These are phyloP conservation scores for Dicaeum eximium DNA, from an alignment of 2,113 vertebrate species.

Conservation along the genomic window DNA sequence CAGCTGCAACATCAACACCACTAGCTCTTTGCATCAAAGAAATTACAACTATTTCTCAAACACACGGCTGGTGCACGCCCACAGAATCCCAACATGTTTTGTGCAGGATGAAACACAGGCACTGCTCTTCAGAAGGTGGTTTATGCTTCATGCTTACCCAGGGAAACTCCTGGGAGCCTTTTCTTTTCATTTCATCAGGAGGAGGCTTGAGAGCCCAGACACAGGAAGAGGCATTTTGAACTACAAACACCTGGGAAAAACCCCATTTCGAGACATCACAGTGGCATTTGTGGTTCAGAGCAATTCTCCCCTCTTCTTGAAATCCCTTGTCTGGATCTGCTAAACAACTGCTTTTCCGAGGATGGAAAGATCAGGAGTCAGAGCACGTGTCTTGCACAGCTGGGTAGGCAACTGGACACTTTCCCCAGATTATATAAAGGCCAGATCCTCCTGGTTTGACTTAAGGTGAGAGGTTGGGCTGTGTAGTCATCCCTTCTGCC, in stretches of 20 bases:
- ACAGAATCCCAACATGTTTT: background rate
- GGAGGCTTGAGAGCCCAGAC: background rate
- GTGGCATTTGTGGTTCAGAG: background rate
- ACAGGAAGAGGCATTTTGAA: background rate
- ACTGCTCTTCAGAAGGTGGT: background rate
- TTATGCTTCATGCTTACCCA: background rate
- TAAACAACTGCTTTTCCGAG: background rate
- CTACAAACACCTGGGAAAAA: background rate
- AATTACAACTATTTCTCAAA: background rate
- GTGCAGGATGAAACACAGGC: background rate
- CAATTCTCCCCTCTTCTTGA: background rate
- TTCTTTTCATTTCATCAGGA: background rate
- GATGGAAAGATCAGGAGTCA: background rate
- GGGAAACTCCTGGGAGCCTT: background rate
- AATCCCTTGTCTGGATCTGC: background rate
- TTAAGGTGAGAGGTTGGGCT: background rate
- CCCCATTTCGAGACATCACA: accelerated
- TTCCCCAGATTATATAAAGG: background rate
- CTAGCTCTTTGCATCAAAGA: background rate
- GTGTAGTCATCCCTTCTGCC: accelerated
- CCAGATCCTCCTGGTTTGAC: background rate
- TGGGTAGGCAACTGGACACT: background rate
- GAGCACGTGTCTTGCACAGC: background rate
- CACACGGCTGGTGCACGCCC: background rate
- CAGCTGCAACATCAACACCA: background rate